Conservation (phyloP, 2,113 vertebrate species). For the Varanus komodoensis region DNA sequence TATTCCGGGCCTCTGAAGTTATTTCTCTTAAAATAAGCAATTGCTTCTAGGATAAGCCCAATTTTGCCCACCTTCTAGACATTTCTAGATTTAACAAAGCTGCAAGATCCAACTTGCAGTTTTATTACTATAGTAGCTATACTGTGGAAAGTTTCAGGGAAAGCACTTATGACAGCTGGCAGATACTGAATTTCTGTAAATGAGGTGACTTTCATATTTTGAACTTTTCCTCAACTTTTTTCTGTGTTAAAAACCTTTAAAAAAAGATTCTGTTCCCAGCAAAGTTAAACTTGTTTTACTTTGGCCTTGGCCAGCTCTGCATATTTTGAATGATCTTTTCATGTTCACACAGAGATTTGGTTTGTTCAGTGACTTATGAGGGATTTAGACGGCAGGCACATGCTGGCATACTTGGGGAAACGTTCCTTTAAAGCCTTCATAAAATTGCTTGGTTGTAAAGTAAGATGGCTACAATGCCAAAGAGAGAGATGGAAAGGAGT, state of each 20-base stretch:
- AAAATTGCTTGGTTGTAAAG: constrained; percentile 28
- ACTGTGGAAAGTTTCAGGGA: constrained; percentile 7
- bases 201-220: neutral
- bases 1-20: neutral
- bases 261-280: constrained; percentile 9
- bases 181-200: neutral
- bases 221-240: neutral
- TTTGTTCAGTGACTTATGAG: constrained; percentile 41
- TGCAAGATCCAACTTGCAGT: constrained; percentile 2
- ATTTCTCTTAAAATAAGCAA: neutral
- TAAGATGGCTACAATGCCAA: constrained; percentile 25
- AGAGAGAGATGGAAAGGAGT: neutral
- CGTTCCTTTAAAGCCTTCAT: constrained; percentile 49
- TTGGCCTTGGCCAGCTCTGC: constrained; percentile 29
- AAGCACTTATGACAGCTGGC: constrained; percentile 4
- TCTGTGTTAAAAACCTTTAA: neutral
- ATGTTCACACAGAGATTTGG: constrained; percentile 39
- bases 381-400: constrained; percentile 25
- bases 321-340: constrained; percentile 59
- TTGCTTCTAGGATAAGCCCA: constrained; percentile 23
- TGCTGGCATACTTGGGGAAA: constrained; percentile 60
- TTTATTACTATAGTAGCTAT: neutral
- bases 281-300: constrained; percentile 50
- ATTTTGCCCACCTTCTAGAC: neutral
- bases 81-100: constrained; percentile 16